Percentiles rank a stretch among this genome's conserved stretches.
Evolutionary conservation across 2,888 invertebrate species (phyloP).

Genomic region (Stictocephala bisonia): DNA sequence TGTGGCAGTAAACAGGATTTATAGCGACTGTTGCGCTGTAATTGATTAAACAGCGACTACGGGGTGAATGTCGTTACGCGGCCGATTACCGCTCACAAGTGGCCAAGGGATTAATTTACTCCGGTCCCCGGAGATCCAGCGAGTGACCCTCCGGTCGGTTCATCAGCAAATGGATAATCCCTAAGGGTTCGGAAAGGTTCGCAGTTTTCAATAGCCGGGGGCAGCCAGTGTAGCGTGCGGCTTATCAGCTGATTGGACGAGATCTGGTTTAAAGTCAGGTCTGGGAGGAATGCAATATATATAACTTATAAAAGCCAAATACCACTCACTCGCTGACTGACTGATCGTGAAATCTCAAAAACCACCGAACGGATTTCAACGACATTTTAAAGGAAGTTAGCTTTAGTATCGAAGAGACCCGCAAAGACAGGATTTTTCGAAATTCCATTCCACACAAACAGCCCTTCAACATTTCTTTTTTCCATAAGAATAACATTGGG

Average conservation of each 20-base stretch:
- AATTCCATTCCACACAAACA: too few species aligned
- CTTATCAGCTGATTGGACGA: conserved; percentile 5
- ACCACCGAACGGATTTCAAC: too few species aligned
- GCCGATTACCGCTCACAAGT: conserved; percentile 38
- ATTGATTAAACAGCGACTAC: conserved; percentile 38
- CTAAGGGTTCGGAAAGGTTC: background rate
- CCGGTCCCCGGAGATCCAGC: background rate
- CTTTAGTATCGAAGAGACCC: too few species aligned
- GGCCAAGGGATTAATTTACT: conserved; percentile 43
- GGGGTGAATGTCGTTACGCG: conserved; percentile 40
- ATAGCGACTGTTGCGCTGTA: conserved; percentile 38
- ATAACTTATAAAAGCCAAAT: too few species aligned
- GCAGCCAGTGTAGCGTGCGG: too few species aligned
- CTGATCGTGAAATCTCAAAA: too few species aligned
- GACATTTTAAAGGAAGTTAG: too few species aligned
- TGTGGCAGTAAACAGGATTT: conserved; percentile 41
- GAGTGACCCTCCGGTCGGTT: conserved; percentile 21
- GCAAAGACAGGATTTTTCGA: too few species aligned
- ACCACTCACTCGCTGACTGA: too few species aligned
- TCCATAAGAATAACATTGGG: too few species aligned
- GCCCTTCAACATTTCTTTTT: too few species aligned
- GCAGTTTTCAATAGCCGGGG: background rate
- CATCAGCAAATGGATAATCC: conserved; percentile 47
- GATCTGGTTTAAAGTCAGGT: background rate
- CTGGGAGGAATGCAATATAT: too few species aligned